Percentiles rank a stretch among this genome's conserved stretches.
Conservation (phyloP, 2,113 vertebrate genomes). For the Struthidea cinerea region DNA sequence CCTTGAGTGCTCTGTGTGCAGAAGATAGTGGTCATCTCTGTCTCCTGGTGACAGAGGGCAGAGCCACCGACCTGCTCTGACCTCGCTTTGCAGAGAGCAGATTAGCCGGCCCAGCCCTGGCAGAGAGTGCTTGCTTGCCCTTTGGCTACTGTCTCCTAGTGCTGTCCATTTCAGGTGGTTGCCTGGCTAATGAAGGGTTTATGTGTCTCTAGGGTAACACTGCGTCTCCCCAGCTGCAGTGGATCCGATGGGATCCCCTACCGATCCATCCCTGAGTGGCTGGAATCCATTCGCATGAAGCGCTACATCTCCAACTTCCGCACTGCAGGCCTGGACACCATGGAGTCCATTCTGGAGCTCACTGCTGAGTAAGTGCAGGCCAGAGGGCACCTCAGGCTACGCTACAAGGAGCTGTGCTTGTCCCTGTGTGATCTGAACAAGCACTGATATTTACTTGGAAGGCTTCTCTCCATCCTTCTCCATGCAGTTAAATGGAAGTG, state of each 20-base stretch:
- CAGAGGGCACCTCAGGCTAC: background rate
- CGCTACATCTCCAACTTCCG: conserved; percentile 76
- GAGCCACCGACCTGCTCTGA: background rate
- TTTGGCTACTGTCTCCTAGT: background rate
- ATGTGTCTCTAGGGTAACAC: conserved; percentile 56
- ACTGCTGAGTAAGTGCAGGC: conserved; percentile 68
- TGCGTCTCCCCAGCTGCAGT: conserved; percentile 76
- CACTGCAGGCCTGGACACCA: conserved; percentile 74
- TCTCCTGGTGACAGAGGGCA: background rate
- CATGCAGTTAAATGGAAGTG: background rate
- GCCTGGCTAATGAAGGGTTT: background rate
- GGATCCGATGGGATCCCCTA: conserved; percentile 77
- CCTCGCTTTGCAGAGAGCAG: background rate
- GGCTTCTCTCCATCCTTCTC: background rate
- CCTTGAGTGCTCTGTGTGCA: background rate
- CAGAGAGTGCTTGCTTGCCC: background rate
- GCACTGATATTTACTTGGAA: background rate
- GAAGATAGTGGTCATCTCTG: background rate
- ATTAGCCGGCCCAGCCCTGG: background rate
- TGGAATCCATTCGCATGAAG: conserved; percentile 80
- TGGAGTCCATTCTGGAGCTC: conserved; percentile 77
- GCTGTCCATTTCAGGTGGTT: background rate
- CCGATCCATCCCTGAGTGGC: conserved; percentile 73
- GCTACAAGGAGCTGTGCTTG: background rate
- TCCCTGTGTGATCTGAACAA: background rate